Evolutionary conservation across 2,888 invertebrate species (phyloP), one percentile per base, ranked within the genome.

Genomic region (Pardosa pseudoannulata): DNA sequence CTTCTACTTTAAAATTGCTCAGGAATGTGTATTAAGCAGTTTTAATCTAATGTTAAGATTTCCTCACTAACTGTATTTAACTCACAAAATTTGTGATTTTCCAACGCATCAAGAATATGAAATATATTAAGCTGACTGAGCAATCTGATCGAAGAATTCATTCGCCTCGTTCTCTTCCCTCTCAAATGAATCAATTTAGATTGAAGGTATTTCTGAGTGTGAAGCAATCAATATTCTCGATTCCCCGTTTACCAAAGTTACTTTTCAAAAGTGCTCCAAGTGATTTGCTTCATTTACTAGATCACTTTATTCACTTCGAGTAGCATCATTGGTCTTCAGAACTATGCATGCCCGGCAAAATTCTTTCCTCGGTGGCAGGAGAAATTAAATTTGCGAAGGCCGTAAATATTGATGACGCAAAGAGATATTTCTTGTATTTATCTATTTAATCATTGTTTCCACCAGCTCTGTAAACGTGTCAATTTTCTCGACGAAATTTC

Each of bases 131-230:
- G 76, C 82, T 82, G 82, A 76, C 76, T 76, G 41, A 46, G 76
- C 82, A 82, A 76, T 82, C 46, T 68, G 64, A 82, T 76, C 31
- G 71, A 64, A 62, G 46, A 65, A 67, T 68, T 67, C 74, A 46
- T 75, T 56, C 64, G 28, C n/a, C 28, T 70, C 50, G 31, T 78
- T 50, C 31, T 13, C n/a, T 31, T 46, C 76, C 64, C 71, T 36
- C 28, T 41, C 82, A 82, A 75, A 76, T 71, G 82, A 82, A 82
- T 82, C 82, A 76, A 76, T 82, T 82, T 75, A 62, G 82, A 70
- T 82, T 82, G 82, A 82, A 82, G 82, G 82, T 64, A 82, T 70
- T 82, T 82, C 82, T 62, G 46, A 64, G 82, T 82, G 82, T 71
- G 75, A 82, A 82, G 62, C 82, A 68, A 82, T 82, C 82, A 82